These are phyloP conservation scores for Uloborus plumipes DNA, from an alignment of 2,888 invertebrate species.

Conservation along the genomic window DNA sequence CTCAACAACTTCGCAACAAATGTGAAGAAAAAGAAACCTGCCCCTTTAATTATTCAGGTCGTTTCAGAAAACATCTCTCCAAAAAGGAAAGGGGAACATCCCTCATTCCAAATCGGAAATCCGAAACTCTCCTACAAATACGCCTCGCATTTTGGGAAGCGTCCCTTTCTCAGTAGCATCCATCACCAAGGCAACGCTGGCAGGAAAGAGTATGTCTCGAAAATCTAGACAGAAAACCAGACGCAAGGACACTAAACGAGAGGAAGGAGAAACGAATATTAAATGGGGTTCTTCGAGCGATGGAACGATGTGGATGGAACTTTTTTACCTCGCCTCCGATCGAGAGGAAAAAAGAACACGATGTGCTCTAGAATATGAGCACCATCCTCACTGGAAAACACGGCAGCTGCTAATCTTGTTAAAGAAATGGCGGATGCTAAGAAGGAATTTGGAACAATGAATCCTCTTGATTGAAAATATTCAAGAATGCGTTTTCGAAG, in stretches of 20 bases:
- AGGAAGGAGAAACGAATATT: constrained; percentile 31
- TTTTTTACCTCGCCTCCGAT: constrained; percentile 1
- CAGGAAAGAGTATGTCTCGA: constrained; percentile 36
- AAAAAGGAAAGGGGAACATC: too few relatives aligned
- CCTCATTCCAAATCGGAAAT: too few relatives aligned
- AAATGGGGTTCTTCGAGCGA: constrained; percentile 20
- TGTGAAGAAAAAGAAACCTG: too few relatives aligned
- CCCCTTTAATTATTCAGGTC: too few relatives aligned
- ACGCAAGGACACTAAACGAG: constrained; percentile 11
- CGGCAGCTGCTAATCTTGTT: not conserved
- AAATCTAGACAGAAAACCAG: constrained; percentile 55
- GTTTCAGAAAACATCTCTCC: too few relatives aligned
- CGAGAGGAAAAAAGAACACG: not conserved
- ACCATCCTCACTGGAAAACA: not conserved
- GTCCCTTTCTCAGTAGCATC: not conserved
- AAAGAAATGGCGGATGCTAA: not conserved
- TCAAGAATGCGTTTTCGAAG: too few relatives aligned
- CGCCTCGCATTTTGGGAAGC: too few relatives aligned
- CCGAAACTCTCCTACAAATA: too few relatives aligned
- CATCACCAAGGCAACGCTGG: constrained; percentile 29
- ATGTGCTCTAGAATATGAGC: not conserved
- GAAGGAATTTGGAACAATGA: not conserved
- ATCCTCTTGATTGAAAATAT: too few relatives aligned
- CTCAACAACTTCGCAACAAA: too few relatives aligned
- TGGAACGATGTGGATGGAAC: constrained; percentile 21